Evolutionary conservation across 2,797 vertebrate species (phyloP).

Genomic region (Tokudaia muenninki): DNA sequence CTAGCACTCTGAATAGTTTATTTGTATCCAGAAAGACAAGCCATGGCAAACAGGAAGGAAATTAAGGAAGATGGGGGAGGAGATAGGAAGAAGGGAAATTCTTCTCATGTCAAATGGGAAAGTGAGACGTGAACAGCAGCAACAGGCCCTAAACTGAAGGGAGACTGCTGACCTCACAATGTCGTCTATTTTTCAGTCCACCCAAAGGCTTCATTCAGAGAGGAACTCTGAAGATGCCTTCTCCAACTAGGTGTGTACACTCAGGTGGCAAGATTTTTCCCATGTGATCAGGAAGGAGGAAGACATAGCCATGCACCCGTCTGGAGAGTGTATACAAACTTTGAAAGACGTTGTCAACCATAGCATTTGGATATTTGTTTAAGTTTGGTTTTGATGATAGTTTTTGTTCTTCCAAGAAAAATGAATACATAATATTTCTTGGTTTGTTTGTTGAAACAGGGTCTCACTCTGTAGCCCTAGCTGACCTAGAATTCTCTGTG

Average conservation of each 20-base stretch:
- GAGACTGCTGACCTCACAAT: neutral
- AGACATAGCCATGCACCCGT: neutral
- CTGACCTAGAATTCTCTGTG: neutral
- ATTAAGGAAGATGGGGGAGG: neutral
- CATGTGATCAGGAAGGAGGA: neutral
- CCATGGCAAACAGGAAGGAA: neutral
- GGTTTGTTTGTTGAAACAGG: neutral
- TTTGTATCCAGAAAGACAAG: constrained; percentile 30
- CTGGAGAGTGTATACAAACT: neutral
- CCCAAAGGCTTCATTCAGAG: constrained; percentile 13
- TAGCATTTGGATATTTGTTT: neutral
- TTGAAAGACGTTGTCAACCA: neutral
- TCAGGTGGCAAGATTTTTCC: constrained; percentile 45
- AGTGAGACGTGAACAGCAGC: neutral
- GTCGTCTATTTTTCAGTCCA: neutral
- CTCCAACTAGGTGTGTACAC: neutral
- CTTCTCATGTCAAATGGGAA: neutral
- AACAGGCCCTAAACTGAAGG: neutral
- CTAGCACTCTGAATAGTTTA: constrained; percentile 15
- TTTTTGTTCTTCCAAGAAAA: neutral
- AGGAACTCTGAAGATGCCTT: constrained; percentile 58
- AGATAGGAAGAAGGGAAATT: neutral
- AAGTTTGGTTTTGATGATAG: neutral
- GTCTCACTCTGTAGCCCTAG: neutral
- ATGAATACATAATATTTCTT: neutral